phyloP scores from a whole-genome alignment of 2,113 vertebrate genomes.

The Dryoscopus gambensis region DNA sequence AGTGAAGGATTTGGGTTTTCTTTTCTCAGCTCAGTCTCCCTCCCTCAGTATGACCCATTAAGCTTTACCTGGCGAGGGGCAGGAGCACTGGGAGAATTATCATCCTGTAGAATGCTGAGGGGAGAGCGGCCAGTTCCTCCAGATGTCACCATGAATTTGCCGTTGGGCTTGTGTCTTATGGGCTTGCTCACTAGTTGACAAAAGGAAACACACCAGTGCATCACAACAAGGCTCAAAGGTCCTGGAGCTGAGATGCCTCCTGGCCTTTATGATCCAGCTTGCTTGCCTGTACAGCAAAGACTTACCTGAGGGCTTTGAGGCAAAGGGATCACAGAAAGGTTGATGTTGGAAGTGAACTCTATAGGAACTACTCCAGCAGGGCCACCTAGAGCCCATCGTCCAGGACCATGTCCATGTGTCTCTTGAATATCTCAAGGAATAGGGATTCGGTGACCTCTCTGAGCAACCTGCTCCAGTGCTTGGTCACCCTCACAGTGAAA shows the following conservation, averaged over 20 bases:
- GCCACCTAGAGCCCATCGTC: background rate
- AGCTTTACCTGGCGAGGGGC: constrained; percentile 64
- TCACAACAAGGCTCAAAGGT: background rate
- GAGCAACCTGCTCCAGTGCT: background rate
- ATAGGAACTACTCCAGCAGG: background rate
- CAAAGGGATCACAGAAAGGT: background rate
- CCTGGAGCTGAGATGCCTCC: background rate
- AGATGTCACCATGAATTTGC: constrained; percentile 41
- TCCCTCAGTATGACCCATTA: background rate
- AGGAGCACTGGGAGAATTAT: constrained; percentile 81
- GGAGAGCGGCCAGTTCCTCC: constrained; percentile 80
- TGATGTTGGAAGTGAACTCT: background rate
- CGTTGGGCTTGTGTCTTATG: constrained; percentile 38
- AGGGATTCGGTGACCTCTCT: background rate
- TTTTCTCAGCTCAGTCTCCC: background rate
- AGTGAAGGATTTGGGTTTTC: background rate
- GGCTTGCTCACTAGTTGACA: constrained; percentile 56
- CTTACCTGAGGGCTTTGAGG: background rate
- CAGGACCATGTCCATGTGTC: fast-evolving
- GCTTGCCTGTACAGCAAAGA: background rate
- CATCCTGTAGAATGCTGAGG: constrained; percentile 82
- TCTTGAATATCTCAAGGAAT: background rate
- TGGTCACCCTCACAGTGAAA: background rate
- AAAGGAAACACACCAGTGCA: background rate
- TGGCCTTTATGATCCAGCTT: background rate